These are phyloP conservation scores for Palythoa grandis DNA, from an alignment of 92 coral and sea anemone genomes.

Conservation along the genomic window DNA sequence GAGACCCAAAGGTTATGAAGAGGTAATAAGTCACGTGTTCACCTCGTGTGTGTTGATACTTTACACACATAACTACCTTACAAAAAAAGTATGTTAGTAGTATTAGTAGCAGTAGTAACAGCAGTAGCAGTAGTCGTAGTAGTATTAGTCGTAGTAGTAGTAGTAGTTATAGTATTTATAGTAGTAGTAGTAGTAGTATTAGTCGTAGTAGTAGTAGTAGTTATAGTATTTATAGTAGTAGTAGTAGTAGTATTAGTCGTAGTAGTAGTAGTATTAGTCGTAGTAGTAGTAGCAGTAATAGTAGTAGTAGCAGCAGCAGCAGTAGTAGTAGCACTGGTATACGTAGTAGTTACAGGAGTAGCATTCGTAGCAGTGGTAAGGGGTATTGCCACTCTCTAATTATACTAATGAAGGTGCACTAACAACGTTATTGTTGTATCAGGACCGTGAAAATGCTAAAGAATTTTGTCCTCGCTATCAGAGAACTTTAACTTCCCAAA, in stretches of 20 bases:
- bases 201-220: background rate
- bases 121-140: too few species aligned
- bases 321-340: too few species aligned
- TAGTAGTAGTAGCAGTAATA: too few species aligned
- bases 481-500: background rate
- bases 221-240: too few species aligned
- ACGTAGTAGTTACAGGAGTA: too few species aligned
- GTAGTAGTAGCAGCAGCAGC: too few species aligned
- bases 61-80: background rate
- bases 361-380: too few species aligned
- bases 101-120: background rate
- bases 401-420: background rate
- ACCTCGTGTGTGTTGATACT: background rate
- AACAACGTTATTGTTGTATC: background rate
- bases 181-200: background rate
- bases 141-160: background rate
- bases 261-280: too few species aligned
- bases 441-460: background rate
- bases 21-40: background rate
- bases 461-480: background rate
- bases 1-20: constrained; percentile 9
- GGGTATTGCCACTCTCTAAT: too few species aligned
- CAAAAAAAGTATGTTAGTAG: background rate
- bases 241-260: too few species aligned
- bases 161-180: background rate